These are phyloP conservation scores for Orthonychiurus folsomi DNA, from an alignment of 2,888 invertebrate genomes.

Conservation along the genomic window DNA sequence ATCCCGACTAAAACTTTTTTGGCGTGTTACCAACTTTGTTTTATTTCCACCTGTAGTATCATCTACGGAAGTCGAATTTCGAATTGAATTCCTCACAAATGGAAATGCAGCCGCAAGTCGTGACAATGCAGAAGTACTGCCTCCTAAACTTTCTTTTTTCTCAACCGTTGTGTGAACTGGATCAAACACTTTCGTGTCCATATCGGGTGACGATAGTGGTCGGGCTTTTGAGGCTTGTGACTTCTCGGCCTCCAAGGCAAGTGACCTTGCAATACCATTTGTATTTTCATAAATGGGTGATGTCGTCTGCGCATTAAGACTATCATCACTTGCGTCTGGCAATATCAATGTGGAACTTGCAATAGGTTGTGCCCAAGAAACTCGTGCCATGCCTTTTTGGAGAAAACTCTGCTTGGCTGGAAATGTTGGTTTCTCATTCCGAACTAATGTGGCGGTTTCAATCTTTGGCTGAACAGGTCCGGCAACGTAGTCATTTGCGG, in stretches of 20 bases:
- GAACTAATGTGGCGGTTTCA: conserved; percentile 18
- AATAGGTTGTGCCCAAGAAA: conserved; percentile 39
- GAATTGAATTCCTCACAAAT: conserved; percentile 33
- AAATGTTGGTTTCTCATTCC: conserved; percentile 19
- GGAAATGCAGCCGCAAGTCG: conserved; percentile 35
- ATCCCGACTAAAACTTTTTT: conserved; percentile 23
- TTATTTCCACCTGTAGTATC: not conserved
- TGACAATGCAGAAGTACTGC: conserved; percentile 28
- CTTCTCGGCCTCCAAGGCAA: not conserved
- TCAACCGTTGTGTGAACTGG: not conserved
- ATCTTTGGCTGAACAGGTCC: conserved; percentile 15
- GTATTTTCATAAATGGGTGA: conserved; percentile 27
- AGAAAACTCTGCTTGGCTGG: conserved; percentile 25
- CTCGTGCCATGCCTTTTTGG: conserved; percentile 27
- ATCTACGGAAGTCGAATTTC: conserved; percentile 11
- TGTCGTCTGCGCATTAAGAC: not conserved
- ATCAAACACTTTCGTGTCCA: conserved; percentile 22
- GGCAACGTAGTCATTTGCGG: not conserved
- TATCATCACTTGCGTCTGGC: conserved; percentile 14
- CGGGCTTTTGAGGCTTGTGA: conserved; percentile 13
- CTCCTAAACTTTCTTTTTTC: conserved; percentile 13
- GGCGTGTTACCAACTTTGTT: conserved; percentile 10
- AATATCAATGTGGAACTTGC: conserved; percentile 27
- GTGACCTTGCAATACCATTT: not conserved
- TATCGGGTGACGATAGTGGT: conserved; percentile 21